Percentiles rank a stretch among this genome's conserved stretches.
phyloP scores from a whole-genome alignment of 2,113 vertebrate species.

The Dryoscopus gambensis region DNA sequence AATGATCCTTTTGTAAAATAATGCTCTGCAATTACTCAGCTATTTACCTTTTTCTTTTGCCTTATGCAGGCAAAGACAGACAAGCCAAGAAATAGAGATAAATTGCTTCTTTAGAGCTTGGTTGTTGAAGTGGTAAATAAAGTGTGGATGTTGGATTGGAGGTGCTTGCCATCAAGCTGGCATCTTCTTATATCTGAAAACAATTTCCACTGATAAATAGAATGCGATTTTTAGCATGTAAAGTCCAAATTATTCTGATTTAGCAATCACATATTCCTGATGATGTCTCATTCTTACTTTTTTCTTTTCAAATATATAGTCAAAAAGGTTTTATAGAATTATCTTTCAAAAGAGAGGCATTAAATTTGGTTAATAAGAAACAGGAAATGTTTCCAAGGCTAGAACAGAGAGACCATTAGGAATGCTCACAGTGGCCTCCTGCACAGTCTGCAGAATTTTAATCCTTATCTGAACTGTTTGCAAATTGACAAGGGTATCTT shows the following conservation, averaged over 20 bases:
- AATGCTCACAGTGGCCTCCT: not conserved
- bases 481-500: slow-evolving; percentile 15
- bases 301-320: not conserved
- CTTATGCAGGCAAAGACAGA: not conserved
- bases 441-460: not conserved
- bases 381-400: not conserved
- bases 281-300: not conserved
- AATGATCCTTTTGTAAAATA: not conserved
- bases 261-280: not conserved
- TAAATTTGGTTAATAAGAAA: not conserved
- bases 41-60: not conserved
- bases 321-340: not conserved
- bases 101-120: not conserved
- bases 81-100: not conserved
- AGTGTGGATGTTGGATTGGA: not conserved
- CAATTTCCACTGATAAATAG: not conserved
- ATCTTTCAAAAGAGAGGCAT: not conserved
- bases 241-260: not conserved
- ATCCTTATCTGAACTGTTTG: not conserved
- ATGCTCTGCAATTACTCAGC: not conserved
- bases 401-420: not conserved
- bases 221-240: not conserved
- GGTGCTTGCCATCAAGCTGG: not conserved
- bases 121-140: not conserved
- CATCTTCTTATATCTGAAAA: not conserved